Conservation (phyloP, 2,797 vertebrate species). For the Macrochelys suwanniensis region DNA sequence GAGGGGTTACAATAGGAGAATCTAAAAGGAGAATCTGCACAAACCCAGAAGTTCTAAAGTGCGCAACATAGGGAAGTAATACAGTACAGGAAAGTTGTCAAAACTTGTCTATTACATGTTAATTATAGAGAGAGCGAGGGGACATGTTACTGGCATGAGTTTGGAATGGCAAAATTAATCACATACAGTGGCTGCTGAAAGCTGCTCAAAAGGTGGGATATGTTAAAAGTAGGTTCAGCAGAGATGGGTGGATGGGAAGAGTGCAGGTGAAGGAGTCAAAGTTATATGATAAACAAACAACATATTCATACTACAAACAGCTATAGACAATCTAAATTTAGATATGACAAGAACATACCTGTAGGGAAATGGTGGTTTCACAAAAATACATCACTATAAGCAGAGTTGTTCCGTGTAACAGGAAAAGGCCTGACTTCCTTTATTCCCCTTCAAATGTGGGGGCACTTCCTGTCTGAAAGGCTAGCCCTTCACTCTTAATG, state of each 20-base stretch:
- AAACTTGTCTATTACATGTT: background rate
- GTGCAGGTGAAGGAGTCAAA: slow-evolving; percentile 15
- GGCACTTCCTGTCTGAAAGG: background rate
- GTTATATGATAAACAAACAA: slow-evolving; percentile 25
- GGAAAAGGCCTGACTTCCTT: background rate
- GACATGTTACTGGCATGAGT: background rate
- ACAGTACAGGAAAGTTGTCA: background rate
- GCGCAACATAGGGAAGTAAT: background rate
- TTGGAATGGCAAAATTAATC: slow-evolving; percentile 27
- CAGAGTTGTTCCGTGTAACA: background rate
- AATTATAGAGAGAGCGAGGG: background rate
- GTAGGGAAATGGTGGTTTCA: slow-evolving; percentile 29
- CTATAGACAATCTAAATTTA: slow-evolving; percentile 18
- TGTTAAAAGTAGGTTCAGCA: slow-evolving; percentile 21
- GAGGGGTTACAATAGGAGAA: slow-evolving; percentile 8
- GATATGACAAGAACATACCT: background rate
- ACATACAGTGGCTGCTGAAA: slow-evolving; percentile 35
- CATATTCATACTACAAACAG: slow-evolving; percentile 39
- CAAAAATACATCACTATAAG: background rate
- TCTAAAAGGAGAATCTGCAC: background rate
- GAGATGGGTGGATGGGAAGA: background rate
- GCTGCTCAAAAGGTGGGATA: slow-evolving; percentile 37
- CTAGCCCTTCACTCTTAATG: background rate
- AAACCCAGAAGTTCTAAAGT: background rate
- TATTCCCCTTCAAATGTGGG: background rate